Percentiles rank a stretch among this genome's conserved stretches.
Evolutionary conservation across 64 coral and sea anemone genomes (phyloP).

Genomic region (Montipora capricornis): DNA sequence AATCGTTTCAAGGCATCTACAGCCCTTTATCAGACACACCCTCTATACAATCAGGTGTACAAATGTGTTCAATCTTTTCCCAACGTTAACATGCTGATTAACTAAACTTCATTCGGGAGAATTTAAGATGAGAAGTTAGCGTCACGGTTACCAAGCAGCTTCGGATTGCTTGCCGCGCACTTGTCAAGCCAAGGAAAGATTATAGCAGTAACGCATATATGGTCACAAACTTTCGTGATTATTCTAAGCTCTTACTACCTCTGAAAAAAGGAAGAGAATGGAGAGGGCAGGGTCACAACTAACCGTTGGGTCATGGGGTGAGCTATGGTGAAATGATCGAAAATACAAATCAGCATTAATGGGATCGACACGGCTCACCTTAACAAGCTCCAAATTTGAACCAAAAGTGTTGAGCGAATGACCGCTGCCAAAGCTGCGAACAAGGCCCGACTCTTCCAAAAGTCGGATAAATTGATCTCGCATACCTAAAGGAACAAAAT

Average conservation of each 20-base stretch:
- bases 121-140: too few species aligned
- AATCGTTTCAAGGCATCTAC: background rate
- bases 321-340: background rate
- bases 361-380: slow-evolving; percentile 8
- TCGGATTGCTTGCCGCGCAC: background rate
- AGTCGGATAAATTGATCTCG: slow-evolving; percentile 77
- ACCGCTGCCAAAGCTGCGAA: slow-evolving; percentile 43
- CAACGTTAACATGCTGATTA: too few species aligned
- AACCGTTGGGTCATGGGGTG: too few species aligned
- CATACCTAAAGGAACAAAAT: slow-evolving; percentile 40
- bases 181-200: too few species aligned
- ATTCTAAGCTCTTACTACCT: background rate
- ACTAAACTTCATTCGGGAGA: too few species aligned
- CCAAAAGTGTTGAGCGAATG: slow-evolving; percentile 63
- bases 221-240: background rate
- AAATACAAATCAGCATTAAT: background rate
- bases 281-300: background rate
- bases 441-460: slow-evolving; percentile 61
- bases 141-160: background rate
- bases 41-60: too few species aligned
- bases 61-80: too few species aligned
- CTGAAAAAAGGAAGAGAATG: background rate
- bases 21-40: background rate
- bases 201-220: background rate
- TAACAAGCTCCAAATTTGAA: slow-evolving; percentile 82